These are phyloP conservation scores for Chelonia mydas DNA, from an alignment of 2,797 vertebrate genomes.

Conservation along the genomic window DNA sequence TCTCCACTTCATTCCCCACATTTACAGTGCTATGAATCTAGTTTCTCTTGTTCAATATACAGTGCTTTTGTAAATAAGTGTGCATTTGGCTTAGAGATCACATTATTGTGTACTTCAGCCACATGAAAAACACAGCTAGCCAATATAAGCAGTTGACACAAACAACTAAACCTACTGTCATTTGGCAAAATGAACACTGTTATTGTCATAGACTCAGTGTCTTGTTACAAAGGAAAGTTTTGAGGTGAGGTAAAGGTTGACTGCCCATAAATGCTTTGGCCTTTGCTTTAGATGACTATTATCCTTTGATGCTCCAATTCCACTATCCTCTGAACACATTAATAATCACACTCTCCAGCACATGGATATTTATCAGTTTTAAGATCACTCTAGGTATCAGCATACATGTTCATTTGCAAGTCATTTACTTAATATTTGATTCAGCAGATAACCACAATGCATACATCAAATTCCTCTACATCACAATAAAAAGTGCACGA, in stretches of 20 bases:
- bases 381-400: background rate
- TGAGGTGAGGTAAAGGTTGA: no score
- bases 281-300: background rate
- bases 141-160: background rate
- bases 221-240: background rate
- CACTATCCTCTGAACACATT: background rate
- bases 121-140: background rate
- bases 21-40: rapidly evolving
- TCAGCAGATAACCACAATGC: background rate
- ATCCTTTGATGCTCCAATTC: background rate
- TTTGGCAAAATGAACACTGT: background rate
- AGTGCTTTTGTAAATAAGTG: background rate
- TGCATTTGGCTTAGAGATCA: background rate
- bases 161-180: background rate
- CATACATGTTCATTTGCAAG: background rate
- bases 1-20: background rate
- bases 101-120: background rate
- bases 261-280: background rate
- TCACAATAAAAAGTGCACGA: background rate
- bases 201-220: background rate
- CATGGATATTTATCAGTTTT: background rate
- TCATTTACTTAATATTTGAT: background rate
- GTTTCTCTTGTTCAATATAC: background rate
- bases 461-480: background rate
- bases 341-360: background rate